Conservation (phyloP, 2,888 invertebrate genomes). For the Junonia oenone region DNA sequence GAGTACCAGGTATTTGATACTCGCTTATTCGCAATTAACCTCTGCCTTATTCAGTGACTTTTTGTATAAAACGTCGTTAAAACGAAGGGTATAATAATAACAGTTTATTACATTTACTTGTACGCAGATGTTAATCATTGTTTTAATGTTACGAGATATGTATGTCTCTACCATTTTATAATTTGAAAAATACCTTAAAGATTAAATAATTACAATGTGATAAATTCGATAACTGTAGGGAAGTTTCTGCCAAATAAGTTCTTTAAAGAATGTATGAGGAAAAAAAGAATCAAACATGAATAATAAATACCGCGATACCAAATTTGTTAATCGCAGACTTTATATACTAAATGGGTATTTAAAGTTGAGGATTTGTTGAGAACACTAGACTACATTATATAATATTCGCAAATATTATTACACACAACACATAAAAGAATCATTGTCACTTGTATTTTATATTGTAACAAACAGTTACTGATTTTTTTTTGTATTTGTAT, state of each 20-base stretch:
- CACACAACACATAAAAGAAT: no score
- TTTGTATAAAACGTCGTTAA: constrained; percentile 34
- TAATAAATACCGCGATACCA: no score
- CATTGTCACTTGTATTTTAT: no score
- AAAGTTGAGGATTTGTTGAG: no score
- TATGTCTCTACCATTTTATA: background rate
- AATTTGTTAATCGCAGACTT: no score
- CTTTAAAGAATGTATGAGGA: background rate
- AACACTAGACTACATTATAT: no score
- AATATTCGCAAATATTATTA: no score
- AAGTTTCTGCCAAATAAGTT: background rate
- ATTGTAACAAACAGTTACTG: no score
- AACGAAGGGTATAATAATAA: background rate
- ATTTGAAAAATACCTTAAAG: background rate
- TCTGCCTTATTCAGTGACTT: constrained; percentile 47
- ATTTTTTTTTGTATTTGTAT: no score
- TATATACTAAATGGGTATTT: no score
- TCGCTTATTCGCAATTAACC: constrained; percentile 38
- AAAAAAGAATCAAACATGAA: no score
- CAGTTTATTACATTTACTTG: background rate
- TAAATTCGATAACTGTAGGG: background rate
- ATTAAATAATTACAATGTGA: background rate
- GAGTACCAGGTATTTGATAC: constrained; percentile 1
- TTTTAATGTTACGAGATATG: background rate
- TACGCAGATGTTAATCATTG: background rate